A percentile compares a stretch with the other conserved stretches of the same genome.
phyloP scores from a whole-genome alignment of 35 echinoderm and acorn worm genomes.

The Eucidaris tribuloides region DNA sequence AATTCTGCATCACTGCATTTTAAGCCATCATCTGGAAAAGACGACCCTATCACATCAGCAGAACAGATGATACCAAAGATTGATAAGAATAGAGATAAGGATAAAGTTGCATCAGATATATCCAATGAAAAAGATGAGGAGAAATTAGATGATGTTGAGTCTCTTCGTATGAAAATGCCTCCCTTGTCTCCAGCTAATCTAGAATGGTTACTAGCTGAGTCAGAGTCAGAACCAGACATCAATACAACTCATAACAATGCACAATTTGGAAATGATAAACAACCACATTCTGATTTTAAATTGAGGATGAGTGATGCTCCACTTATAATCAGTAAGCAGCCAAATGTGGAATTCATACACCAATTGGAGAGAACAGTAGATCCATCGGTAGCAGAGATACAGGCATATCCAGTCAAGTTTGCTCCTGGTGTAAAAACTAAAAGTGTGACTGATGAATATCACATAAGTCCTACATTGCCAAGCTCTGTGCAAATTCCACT shows the following conservation, averaged over 20 bases:
- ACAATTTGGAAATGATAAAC: background rate
- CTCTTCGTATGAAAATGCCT: conserved; percentile 22
- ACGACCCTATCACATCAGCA: background rate
- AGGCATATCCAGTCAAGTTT: conserved; percentile 12
- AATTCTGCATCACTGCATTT: background rate
- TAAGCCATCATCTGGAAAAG: background rate
- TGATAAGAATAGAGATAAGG: background rate
- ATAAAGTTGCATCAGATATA: background rate
- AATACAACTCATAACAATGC: background rate
- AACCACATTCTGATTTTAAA: background rate
- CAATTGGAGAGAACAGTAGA: background rate
- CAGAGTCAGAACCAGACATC: conserved; percentile 15
- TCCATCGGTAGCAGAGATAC: background rate
- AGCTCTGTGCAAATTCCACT: background rate
- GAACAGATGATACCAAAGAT: background rate
- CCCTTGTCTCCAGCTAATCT: conserved; percentile 49
- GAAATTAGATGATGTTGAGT: background rate
- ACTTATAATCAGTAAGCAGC: background rate
- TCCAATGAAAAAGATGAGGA: background rate
- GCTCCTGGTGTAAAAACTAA: background rate
- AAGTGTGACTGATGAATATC: too few species aligned
- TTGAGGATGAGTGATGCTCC: background rate
- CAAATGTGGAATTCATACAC: background rate
- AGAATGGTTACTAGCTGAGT: conserved; percentile 46
- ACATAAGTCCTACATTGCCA: too few species aligned